A percentile compares a stretch with the other conserved stretches of the same genome.
phyloP scores from a whole-genome alignment of 2,113 vertebrate species.

The Piprites chloris region DNA sequence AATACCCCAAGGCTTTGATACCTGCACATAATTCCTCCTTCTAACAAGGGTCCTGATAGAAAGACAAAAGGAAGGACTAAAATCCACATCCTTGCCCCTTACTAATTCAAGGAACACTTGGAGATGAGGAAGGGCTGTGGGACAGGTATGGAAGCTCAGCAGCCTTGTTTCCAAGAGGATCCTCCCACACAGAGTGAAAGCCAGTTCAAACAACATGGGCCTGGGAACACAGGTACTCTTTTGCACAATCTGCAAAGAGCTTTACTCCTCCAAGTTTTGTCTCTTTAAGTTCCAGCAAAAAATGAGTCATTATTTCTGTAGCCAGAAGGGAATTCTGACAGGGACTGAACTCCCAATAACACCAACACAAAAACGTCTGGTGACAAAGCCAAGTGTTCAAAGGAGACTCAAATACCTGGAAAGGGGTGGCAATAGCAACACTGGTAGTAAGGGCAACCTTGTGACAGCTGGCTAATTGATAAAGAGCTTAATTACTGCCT shows the following conservation, averaged over 20 bases:
- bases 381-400: not conserved
- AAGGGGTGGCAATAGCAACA: not conserved
- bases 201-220: not conserved
- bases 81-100: not conserved
- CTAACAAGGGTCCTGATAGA: fast-evolving
- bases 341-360: fast-evolving
- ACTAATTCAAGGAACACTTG: not conserved
- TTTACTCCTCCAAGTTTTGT: not conserved
- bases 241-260: not conserved
- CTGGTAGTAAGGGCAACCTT: not conserved
- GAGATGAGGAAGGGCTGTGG: not conserved
- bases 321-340: not conserved
- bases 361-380: not conserved
- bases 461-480: not conserved
- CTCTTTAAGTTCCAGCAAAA: not conserved
- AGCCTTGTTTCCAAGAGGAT: not conserved
- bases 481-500: not conserved
- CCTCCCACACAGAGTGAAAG: not conserved
- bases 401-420: not conserved
- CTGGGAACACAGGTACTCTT: not conserved
- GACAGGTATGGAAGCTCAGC: not conserved
- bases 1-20: not conserved
- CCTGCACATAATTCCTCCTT: not conserved
- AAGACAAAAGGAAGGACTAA: not conserved
- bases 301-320: not conserved